These are phyloP conservation scores for Scyliorhinus canicula DNA, from an alignment of 2,797 vertebrate genomes.

Conservation along the genomic window DNA sequence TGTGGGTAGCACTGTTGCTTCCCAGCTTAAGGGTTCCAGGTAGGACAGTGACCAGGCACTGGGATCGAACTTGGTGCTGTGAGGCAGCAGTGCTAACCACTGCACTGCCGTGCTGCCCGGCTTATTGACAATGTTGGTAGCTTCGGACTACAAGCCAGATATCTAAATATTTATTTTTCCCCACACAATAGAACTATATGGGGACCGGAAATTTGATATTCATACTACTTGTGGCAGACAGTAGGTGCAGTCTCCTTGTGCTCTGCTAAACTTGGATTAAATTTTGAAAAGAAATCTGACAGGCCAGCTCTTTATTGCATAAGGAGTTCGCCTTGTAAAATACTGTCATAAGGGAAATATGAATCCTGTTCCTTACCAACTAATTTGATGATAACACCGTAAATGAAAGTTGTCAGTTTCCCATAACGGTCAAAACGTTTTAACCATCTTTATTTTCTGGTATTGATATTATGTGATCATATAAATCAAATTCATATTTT, in stretches of 20 bases:
- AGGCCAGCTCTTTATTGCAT: not conserved
- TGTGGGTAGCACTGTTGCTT: no score
- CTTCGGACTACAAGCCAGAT: not conserved
- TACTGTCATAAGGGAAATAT: not conserved
- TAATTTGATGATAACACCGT: not conserved
- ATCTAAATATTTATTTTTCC: not conserved
- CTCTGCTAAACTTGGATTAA: not conserved
- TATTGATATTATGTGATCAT: slow-evolving; percentile 36
- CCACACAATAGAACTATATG: not conserved
- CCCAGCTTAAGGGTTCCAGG: no score
- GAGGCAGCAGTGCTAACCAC: no score
- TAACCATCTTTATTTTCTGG: not conserved
- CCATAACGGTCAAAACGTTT: not conserved
- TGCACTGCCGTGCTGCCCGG: no score
- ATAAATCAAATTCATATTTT: not conserved
- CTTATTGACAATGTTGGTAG: not conserved
- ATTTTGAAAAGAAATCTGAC: not conserved
- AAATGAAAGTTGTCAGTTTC: not conserved
- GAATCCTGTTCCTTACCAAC: not conserved
- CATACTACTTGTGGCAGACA: not conserved
- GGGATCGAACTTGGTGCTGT: no score
- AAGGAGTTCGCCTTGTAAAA: not conserved
- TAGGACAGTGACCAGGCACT: no score
- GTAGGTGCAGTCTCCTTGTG: not conserved
- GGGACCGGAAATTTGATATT: not conserved